These are phyloP conservation scores for Trichonephila inaurata DNA, from an alignment of 1,140 invertebrate genomes.

Conservation along the genomic window DNA sequence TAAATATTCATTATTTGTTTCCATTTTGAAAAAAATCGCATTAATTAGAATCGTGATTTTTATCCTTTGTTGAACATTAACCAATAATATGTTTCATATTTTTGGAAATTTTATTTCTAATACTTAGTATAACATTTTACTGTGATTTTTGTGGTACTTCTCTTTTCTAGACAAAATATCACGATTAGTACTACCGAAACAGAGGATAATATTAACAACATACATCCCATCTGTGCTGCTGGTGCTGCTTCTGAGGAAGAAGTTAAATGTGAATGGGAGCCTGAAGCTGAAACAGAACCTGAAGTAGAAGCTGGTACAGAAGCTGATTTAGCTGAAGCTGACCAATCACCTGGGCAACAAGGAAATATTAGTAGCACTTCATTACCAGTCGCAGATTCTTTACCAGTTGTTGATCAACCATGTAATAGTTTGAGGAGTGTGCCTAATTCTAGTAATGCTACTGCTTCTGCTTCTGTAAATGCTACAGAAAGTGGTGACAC, in stretches of 20 bases:
- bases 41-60: no score
- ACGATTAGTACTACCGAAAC: not conserved
- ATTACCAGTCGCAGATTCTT: not conserved
- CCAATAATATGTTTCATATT: no score
- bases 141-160: no score
- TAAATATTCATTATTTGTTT: no score
- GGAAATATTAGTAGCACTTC: constrained; percentile 21
- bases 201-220: not conserved
- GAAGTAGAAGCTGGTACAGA: constrained; percentile 68
- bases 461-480: not conserved
- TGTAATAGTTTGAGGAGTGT: not conserved
- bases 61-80: no score
- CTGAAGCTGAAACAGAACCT: constrained; percentile 61
- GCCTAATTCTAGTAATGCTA: not conserved
- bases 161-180: constrained; percentile 45
- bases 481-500: not conserved
- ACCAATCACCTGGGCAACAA: constrained; percentile 72
- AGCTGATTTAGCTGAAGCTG: constrained; percentile 70
- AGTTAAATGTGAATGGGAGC: constrained; percentile 37
- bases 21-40: no score
- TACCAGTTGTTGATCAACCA: constrained; percentile 29
- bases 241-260: constrained; percentile 29
- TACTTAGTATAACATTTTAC: no score
- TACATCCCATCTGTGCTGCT: not conserved
- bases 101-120: no score